Evolutionary conservation across 2,888 invertebrate genomes (phyloP).

Genomic region (Drosophila borealis): DNA sequence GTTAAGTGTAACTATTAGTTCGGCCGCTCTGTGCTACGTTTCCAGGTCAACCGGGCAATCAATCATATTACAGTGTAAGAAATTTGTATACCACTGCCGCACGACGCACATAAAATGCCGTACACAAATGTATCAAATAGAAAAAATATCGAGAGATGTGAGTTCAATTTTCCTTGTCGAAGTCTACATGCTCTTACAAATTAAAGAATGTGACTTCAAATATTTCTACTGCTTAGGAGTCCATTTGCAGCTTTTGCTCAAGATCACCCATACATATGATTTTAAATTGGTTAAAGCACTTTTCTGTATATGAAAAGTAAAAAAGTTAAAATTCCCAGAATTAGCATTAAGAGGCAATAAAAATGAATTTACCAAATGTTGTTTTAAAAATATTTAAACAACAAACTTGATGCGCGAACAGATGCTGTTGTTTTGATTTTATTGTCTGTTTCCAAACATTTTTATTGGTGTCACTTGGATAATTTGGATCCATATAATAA

Average conservation of each 20-base stretch:
- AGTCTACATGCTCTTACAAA: conserved; percentile 20
- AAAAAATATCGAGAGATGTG: conserved; percentile 1
- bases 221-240: not conserved
- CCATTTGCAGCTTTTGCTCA: no score
- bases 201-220: not conserved
- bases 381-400: not conserved
- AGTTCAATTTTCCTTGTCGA: conserved; percentile 2
- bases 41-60: conserved; percentile 82
- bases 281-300: not conserved
- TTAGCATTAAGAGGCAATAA: not conserved
- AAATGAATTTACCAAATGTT: not conserved
- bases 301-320: not conserved
- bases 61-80: conserved; percentile 80
- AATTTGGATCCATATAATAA: not conserved
- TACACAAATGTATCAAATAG: conserved; percentile 54
- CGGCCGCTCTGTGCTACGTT: conserved; percentile 64
- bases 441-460: not conserved
- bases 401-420: not conserved
- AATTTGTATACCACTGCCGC: conserved; percentile 72
- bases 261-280: not conserved
- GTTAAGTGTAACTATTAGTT: conserved; percentile 82
- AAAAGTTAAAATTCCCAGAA: not conserved
- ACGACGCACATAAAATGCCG: conserved; percentile 52
- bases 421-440: not conserved
- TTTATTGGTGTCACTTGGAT: not conserved